Evolutionary conservation across 2,113 vertebrate genomes (phyloP), one percentile per base, ranked within the genome.

Genomic region (Pseudorasbora parva): DNA sequence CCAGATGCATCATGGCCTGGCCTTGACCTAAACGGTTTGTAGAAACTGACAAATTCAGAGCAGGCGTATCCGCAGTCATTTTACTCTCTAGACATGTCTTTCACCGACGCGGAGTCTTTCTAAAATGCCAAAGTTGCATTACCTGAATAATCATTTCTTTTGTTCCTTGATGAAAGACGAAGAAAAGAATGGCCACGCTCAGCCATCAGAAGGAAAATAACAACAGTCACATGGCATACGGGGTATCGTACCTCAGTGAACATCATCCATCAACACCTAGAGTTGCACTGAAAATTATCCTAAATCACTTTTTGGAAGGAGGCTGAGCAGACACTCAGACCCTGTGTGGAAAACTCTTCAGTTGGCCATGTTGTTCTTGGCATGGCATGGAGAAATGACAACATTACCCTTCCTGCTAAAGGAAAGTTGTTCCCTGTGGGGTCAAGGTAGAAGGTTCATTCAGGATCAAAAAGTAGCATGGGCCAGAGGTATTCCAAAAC

Each of bases 371-470:
- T 91, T 91, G 88, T 85, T 90, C 69, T 92, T 92, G 91, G 91
- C 89, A 69, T 78, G 81, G 77, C 19, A 56, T 41, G 49, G 84
- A 77, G 82, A 85, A 89, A 91, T 88, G 87, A 91, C 89, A 91
- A 91, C 87, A 89, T 84, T 90, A 87, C 81, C 91, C 92, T 93
- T 93, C 89, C 88, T 92, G 84, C 76, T 90, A 86, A 87, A 90
- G 88, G 89, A 93, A 94, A 89, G 90, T 81, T 66, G 64, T 90
- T 91, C 85, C 87, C 89, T 89, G 91, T 88, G 76, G 80, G 87
- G 91, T 92, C 88, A 94, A 92, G 85, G 89, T 91, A 86, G 68
- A 84, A 90, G 78, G 74, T 85, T 93, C 87, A 88, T 91, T 83
- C 88, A 90, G 87, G 89, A 93, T 92, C 87, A 92, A 87, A 80